Base-by-base conservation (phyloP, 2,113 vertebrate species). In the Brachypodius melanocephalos region DNA sequence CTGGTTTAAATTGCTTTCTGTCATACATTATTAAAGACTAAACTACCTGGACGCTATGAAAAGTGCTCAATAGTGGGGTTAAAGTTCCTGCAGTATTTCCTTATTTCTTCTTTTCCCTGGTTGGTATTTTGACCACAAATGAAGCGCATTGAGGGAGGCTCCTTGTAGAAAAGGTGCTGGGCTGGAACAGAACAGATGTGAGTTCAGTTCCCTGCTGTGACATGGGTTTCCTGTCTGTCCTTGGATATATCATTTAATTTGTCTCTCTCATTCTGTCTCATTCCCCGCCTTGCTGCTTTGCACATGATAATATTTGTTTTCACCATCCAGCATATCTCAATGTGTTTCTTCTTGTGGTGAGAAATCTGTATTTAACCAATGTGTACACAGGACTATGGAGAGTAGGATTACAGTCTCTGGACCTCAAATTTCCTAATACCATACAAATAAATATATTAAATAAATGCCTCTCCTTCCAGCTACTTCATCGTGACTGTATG, bases 1-100 rank as follows among this genome's bases (percentile, higher is more conserved):
- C 61, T 69, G 61, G 65, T 92, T 92, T 95, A 92, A 95, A 95
- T 93, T 96, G 76, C 79, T 93, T 93, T 85, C 65, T 84, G 79
- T 89, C 94, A 95, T 83, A 72, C 21, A 52, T 89, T 97, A 85
- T 94, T 96, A 90, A 96, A 89, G 63, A 72, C 54, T 66, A 57
- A 81, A 96, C 52, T 90, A 69, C 65, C 49, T 78, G 72, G 75
- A 67, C 88, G 82, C 31, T 11, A 46, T 21, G 77, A 79, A 74
- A 86, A 88, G 42, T 73, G 55, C 52, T 68, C 54, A 78, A 32
- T 46, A 69, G 65, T 10, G 21, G 40, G 74, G 36, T 75, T 92
- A 78, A 77, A 74, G 45, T 74, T 79, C 65, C 61, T 76, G 43
- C 61, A 74, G 25, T 82, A 59, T 86, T 94, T 93, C 36, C 61